Conservation (phyloP, 2,113 vertebrate genomes). For the Monarcha castaneiventris region DNA sequence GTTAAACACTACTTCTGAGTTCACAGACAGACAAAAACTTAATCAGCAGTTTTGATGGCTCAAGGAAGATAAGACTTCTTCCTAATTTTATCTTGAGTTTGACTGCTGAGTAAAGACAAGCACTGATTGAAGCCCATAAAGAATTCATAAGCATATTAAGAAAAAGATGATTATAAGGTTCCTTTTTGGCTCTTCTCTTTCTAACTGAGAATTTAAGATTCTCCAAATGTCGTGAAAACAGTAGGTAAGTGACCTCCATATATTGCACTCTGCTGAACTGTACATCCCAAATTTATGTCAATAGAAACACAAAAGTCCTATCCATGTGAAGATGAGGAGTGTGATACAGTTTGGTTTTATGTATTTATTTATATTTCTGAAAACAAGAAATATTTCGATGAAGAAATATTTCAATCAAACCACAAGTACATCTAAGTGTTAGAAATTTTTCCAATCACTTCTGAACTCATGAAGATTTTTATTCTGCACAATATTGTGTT, state of each 20-base stretch:
- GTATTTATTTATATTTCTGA: neutral
- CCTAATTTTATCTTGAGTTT: neutral
- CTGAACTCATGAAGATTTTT: neutral
- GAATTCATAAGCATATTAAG: neutral
- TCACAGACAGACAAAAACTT: neutral
- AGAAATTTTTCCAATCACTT: neutral
- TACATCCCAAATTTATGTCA: neutral
- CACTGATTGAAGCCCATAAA: neutral
- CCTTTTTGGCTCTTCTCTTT: neutral
- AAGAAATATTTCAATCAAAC: neutral
- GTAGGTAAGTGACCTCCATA: neutral
- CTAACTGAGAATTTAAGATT: neutral
- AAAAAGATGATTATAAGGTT: neutral
- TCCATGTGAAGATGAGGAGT: fast-evolving
- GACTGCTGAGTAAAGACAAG: neutral
- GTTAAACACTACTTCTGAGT: neutral
- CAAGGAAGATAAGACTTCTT: neutral
- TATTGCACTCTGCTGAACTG: neutral
- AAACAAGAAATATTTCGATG: neutral
- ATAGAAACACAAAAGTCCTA: neutral
- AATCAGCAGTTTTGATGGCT: neutral
- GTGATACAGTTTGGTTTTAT: neutral
- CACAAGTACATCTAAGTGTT: neutral
- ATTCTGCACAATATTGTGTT: neutral
- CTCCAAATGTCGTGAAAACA: neutral